Percentiles rank a stretch among this genome's conserved stretches.
These are phyloP conservation scores for Phrynocephalus forsythii DNA, from an alignment of 2,797 vertebrate genomes.

Conservation along the genomic window DNA sequence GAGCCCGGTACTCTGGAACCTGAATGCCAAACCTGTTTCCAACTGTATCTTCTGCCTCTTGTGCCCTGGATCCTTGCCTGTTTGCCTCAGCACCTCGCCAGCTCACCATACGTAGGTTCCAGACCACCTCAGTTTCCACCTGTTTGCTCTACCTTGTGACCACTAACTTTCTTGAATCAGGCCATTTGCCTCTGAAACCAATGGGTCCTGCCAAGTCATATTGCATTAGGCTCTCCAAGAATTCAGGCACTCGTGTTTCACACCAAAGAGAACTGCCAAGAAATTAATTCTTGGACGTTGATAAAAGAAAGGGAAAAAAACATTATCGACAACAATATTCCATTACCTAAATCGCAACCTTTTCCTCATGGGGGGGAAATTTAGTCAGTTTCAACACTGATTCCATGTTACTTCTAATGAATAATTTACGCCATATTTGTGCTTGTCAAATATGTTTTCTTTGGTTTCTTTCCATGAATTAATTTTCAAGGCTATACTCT, in stretches of 20 bases:
- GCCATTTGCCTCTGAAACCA: not conserved
- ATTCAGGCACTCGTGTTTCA: not conserved
- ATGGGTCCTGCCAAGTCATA: not conserved
- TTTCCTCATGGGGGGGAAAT: not conserved
- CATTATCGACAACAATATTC: not conserved
- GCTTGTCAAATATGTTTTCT: not conserved
- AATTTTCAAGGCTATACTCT: conserved; percentile 14
- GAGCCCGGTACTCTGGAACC: too few species aligned
- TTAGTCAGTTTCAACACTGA: not conserved
- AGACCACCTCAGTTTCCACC: not conserved
- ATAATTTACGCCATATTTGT: not conserved
- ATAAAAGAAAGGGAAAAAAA: not conserved
- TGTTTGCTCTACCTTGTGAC: not conserved
- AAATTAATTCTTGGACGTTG: not conserved
- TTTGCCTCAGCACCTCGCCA: not conserved
- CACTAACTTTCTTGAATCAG: not conserved
- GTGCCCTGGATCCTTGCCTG: not conserved
- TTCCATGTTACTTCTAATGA: conserved; percentile 10
- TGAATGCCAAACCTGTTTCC: not conserved
- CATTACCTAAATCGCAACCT: not conserved
- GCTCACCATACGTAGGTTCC: not conserved
- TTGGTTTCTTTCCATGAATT: conserved; percentile 13
- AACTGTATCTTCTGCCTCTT: not conserved
- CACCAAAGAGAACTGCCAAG: not conserved
- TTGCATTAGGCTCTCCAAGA: not conserved